These are phyloP conservation scores for Plectropomus leopardus DNA, from an alignment of 2,113 vertebrate genomes.

Conservation along the genomic window DNA sequence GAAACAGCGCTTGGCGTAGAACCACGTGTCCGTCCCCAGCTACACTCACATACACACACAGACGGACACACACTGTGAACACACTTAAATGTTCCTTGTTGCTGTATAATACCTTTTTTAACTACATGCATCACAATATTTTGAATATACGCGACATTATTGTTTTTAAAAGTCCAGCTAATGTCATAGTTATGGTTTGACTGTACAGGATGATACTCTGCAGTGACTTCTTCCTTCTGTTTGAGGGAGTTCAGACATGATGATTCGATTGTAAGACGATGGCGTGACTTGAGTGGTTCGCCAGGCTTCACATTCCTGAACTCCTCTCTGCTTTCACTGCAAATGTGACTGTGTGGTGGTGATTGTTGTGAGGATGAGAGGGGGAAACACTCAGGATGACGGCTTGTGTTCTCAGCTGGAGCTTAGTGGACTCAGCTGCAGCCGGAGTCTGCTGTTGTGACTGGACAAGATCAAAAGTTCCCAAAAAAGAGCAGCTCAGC, in stretches of 20 bases:
- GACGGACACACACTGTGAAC: conserved; percentile 7
- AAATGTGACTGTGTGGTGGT: background rate
- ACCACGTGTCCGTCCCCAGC: conserved; percentile 97
- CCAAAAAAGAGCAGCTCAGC: background rate
- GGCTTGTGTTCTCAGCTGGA: conserved; percentile 65
- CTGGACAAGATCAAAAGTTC: conserved; percentile 34
- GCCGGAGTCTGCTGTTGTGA: conserved; percentile 24
- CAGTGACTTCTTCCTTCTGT: background rate
- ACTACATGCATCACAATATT: too few species aligned
- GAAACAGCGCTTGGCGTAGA: conserved; percentile 97
- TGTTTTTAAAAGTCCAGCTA: background rate
- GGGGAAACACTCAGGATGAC: conserved; percentile 19
- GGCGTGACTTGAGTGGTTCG: background rate
- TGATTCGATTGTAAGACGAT: background rate
- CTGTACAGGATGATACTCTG: too few species aligned
- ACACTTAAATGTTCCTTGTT: background rate
- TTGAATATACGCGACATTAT: too few species aligned
- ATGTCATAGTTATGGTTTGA: background rate
- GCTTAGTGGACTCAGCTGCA: conserved; percentile 64
- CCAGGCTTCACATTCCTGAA: conserved; percentile 27
- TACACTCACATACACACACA: conserved; percentile 55
- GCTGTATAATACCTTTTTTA: background rate
- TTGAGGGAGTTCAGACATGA: conserved; percentile 8
- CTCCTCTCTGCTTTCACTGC: conserved; percentile 1
- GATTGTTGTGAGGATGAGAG: background rate